A percentile compares a stretch with the other conserved stretches of the same genome.
Evolutionary conservation across 2,888 invertebrate species (phyloP).

Genomic region (Choristoneura rosaceana): DNA sequence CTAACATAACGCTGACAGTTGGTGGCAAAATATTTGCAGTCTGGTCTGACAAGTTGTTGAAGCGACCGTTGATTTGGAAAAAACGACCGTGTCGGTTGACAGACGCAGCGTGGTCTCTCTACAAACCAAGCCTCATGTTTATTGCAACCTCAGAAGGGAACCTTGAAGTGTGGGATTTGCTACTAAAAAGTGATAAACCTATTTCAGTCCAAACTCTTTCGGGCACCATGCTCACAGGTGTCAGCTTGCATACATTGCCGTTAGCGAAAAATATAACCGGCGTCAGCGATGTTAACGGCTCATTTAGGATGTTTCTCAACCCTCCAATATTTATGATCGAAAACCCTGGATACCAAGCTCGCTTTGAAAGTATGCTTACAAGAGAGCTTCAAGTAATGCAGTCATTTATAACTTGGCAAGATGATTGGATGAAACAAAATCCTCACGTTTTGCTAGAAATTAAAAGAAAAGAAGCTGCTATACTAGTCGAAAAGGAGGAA

Average conservation of each 20-base stretch:
- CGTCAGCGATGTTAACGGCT: slow-evolving; percentile 89
- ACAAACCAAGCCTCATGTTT: slow-evolving; percentile 89
- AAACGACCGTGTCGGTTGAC: slow-evolving; percentile 86
- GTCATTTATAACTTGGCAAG: slow-evolving; percentile 86
- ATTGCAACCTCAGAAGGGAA: slow-evolving; percentile 90
- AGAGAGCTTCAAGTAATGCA: slow-evolving; percentile 83
- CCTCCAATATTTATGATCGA: slow-evolving; percentile 83
- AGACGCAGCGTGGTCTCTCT: slow-evolving; percentile 90
- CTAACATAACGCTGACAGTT: slow-evolving; percentile 87
- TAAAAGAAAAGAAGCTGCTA: slow-evolving; percentile 71
- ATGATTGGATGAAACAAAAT: slow-evolving; percentile 82
- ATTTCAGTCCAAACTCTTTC: slow-evolving; percentile 88
- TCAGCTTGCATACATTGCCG: slow-evolving; percentile 85
- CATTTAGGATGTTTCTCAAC: slow-evolving; percentile 87
- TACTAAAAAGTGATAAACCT: slow-evolving; percentile 88
- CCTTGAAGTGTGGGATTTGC: slow-evolving; percentile 93
- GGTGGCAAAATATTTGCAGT: slow-evolving; percentile 91
- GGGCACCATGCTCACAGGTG: slow-evolving; percentile 87
- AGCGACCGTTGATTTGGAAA: slow-evolving; percentile 88
- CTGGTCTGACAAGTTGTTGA: slow-evolving; percentile 88
- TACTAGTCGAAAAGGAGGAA: slow-evolving; percentile 75
- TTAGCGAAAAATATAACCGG: slow-evolving; percentile 87
- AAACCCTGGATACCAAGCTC: slow-evolving; percentile 68
- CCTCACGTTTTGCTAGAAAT: slow-evolving; percentile 71
- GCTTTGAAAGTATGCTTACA: slow-evolving; percentile 77